Percentiles rank a stretch among this genome's conserved stretches.
phyloP scores from a whole-genome alignment of 37 sponge, comb jelly and placozoan species.

The Chondrosia reniformis region DNA sequence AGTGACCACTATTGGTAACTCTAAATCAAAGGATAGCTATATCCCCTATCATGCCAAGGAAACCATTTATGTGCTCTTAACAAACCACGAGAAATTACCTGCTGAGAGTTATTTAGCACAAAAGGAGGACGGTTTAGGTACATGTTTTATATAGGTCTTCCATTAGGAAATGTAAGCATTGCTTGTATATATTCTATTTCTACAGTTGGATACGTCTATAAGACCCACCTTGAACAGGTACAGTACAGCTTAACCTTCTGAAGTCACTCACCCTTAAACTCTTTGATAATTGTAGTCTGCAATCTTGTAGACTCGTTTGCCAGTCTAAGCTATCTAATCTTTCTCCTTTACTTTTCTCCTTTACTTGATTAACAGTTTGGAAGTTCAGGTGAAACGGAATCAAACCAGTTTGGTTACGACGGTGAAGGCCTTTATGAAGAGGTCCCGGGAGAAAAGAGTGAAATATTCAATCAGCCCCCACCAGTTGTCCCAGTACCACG shows the following conservation, averaged over 20 bases:
- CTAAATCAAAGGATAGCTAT: constrained; percentile 36
- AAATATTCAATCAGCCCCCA: not conserved
- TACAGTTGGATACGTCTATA: constrained; percentile 40
- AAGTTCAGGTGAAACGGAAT: not conserved
- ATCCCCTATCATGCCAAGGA: constrained; percentile 30
- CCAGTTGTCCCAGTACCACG: not conserved
- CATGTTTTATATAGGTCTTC: too few species aligned
- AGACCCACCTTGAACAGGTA: constrained; percentile 60
- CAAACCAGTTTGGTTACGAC: not conserved
- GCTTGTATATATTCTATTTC: constrained; percentile 39
- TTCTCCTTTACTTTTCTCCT: not conserved
- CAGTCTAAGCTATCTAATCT: not conserved
- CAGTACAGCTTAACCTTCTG: constrained; percentile 47
- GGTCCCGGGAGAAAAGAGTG: not conserved
- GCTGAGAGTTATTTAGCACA: constrained; percentile 40
- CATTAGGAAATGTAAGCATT: not conserved
- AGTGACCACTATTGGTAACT: constrained; percentile 19
- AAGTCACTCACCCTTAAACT: not conserved
- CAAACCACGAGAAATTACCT: constrained; percentile 53
- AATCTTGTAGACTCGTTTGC: not conserved
- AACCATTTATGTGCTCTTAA: constrained; percentile 31
- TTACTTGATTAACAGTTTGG: not conserved
- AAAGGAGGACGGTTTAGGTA: constrained; percentile 63
- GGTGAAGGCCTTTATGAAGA: constrained; percentile 14
- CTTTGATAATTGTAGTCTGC: not conserved